Evolutionary conservation across 2,797 vertebrate species (phyloP), one percentile per base, ranked within the genome.

Genomic region (Pipistrellus nathusii): DNA sequence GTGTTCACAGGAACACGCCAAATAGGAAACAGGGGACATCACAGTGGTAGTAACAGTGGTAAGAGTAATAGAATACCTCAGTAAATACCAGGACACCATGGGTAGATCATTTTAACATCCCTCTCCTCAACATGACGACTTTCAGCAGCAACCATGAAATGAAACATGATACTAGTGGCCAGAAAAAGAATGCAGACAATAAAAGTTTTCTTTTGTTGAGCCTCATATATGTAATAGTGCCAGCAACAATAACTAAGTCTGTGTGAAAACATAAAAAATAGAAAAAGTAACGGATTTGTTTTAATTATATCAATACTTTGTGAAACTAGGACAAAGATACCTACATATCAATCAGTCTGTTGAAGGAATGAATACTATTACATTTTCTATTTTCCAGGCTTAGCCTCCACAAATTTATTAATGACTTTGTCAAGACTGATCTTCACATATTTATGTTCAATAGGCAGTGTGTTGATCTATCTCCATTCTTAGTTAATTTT

Each of bases 381-480:
- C 6, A 86, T n/a, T 73, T 93, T 76, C 90, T 48, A 14, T 44
- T 89, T 77, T 62, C 55, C 35, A 82, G 25, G 18, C 18, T 93
- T 92, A 72, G 41, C 6, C 44, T 72, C 51, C 88, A 72, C 30
- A 55, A 86, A 77, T 82, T 66, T 92, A 23, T 88, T 32, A 44
- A 77, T 78, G 57, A 90, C 59, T 83, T 81, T 41, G 64, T 88
- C 73, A 92, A 27, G 82, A 88, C 8, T 78, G 23, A 77, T 82
- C 83, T 87, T 86, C 55, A 64, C 53, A 53, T 57, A 27, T 32
- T 77, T 13, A 51, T 53, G 18, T 64, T 64, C 77, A 76, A 27
- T 72, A 57, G 35, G n/a, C 27, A 88, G 69, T 84, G 62, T 44
- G 51, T 73, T 71, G 73, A 23, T 78, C n/a, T 87, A 11, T 78